Percentiles rank a stretch among this genome's conserved stretches.
Evolutionary conservation across 2,888 invertebrate species (phyloP).

Genomic region (Lasioglossum villosulum): DNA sequence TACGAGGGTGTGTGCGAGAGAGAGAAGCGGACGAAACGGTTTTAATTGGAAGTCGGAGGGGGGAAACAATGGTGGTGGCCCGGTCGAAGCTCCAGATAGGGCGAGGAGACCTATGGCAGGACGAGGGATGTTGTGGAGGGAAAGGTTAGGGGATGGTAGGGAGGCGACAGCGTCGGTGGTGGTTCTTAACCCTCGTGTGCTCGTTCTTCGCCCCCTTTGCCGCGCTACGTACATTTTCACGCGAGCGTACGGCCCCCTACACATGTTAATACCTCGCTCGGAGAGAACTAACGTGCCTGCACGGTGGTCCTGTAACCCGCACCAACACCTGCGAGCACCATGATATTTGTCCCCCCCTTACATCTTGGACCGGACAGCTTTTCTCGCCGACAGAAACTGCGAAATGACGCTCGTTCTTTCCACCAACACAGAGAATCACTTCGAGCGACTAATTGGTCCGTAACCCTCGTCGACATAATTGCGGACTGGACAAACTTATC

Average conservation of each 20-base stretch:
- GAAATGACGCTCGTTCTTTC: constrained; percentile 52
- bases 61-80: constrained; percentile 42
- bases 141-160: constrained; percentile 36
- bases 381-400: constrained; percentile 40
- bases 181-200: constrained; percentile 67
- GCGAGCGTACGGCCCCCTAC: constrained; percentile 41
- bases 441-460: constrained; percentile 11
- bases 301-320: constrained; percentile 7
- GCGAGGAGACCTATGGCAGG: constrained; percentile 36
- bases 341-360: neutral
- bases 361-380: neutral
- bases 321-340: constrained; percentile 41
- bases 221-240: constrained; percentile 58
- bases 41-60: constrained; percentile 72
- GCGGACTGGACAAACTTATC: neutral
- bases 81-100: constrained; percentile 47
- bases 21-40: constrained; percentile 68
- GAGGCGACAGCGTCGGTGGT: constrained; percentile 47
- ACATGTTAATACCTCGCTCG: constrained; percentile 11
- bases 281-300: neutral
- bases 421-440: neutral
- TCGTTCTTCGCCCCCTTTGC: constrained; percentile 55
- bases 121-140: constrained; percentile 15
- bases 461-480: neutral
- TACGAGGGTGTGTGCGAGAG: neutral